Base-by-base conservation (phyloP, 2,888 invertebrate genomes). In the Tenthredo scrophulariae region DNA sequence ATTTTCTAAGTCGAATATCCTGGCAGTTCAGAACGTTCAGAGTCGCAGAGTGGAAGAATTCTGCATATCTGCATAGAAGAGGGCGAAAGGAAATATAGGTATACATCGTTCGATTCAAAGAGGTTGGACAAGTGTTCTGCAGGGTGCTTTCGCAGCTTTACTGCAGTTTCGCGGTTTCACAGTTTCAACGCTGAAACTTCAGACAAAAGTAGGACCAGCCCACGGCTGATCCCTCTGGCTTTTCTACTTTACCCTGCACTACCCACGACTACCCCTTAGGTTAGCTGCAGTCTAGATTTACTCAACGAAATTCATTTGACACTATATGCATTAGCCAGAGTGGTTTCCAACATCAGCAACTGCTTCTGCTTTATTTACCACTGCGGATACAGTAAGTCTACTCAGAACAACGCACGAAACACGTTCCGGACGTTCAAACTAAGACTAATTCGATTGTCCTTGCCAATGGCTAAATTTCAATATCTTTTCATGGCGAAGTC, bases 1-100 rank as follows among this genome's bases (percentile, higher is more conserved):
- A 93, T 95, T 2, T 88, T 67, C 33, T 18, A 15, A 67, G 33
- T 29, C 62, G 9, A 29, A 22, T 62, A 9, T 62, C 62, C 26
- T 22, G 33, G 15, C 15, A 33, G 33, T 33, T 33, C 1, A 7
- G 9, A 67, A 33, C 33, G 67, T 67, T 33, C 18, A 18, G 3
- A 46, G 33, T 67, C 18, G 18, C 6, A 22, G 0, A 67, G 33
- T 18, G 13, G 33, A 26, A 26, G 9, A 62, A 10, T 26, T 62
- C 26, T 65, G 4, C 46, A 46, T 46, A 67, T 67, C 67, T 33
- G 15, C 33, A 18, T 33, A 18, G 33, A 67, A 6, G 33, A 67
- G 33, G 33, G 29, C 4, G 26, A 9, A 26, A 33, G 29, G 22
- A 67, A 33, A 33, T 46, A 46, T 46, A 46, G 46, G 29, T 65